phyloP scores from a whole-genome alignment of 2,113 vertebrate species.

The Dissostichus mawsoni region DNA sequence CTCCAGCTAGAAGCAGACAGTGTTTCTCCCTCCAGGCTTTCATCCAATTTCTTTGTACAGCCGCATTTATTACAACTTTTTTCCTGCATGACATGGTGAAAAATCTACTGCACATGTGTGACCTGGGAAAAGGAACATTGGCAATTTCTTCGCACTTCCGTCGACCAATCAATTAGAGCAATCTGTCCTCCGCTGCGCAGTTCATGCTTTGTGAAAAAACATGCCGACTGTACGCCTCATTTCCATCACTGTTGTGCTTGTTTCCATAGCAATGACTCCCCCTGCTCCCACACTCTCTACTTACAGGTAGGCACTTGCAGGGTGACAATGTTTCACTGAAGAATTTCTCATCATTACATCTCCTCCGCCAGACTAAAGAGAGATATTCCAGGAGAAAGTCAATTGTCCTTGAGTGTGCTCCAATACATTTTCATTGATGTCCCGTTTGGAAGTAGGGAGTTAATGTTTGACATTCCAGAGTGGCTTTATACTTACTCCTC shows the following conservation, averaged over 20 bases:
- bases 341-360: slow-evolving; percentile 74
- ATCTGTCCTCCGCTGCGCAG: slow-evolving; percentile 19
- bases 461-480: slow-evolving; percentile 28
- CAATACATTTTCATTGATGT: slow-evolving; percentile 62
- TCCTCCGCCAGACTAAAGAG: slow-evolving; percentile 62
- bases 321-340: slow-evolving; percentile 69
- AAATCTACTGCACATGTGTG: slow-evolving; percentile 24
- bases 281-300: slow-evolving; percentile 73
- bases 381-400: slow-evolving; percentile 49
- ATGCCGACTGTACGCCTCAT: slow-evolving; percentile 42
- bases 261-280: slow-evolving; percentile 85
- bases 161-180: slow-evolving; percentile 55
- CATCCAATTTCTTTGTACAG: slow-evolving; percentile 22
- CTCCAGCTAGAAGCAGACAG: slow-evolving; percentile 10
- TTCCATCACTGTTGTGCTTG: slow-evolving; percentile 76
- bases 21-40: slow-evolving; percentile 21
- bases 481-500: slow-evolving; percentile 7
- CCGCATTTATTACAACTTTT: slow-evolving; percentile 38
- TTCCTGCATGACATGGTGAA: neutral
- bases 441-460: slow-evolving; percentile 10
- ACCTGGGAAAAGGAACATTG: slow-evolving; percentile 38
- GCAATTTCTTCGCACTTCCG: slow-evolving; percentile 14
- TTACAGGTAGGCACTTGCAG: slow-evolving; percentile 76
- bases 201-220: slow-evolving; percentile 43
- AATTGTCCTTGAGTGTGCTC: slow-evolving; percentile 66